Percentiles rank a stretch among this genome's conserved stretches.
These are phyloP conservation scores for Eristalis pertinax DNA, from an alignment of 2,888 invertebrate genomes.

Conservation along the genomic window DNA sequence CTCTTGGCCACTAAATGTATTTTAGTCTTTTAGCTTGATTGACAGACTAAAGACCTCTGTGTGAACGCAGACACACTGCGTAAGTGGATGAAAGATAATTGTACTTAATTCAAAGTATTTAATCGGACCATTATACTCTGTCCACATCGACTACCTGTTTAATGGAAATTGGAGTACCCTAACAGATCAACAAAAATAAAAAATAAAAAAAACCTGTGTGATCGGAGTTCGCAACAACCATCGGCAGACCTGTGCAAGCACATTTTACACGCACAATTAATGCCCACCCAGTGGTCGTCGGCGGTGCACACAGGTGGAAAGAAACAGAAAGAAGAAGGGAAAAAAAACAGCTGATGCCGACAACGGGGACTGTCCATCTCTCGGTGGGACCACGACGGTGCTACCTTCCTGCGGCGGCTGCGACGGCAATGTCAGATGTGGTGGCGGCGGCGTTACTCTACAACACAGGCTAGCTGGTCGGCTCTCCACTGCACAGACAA, in stretches of 20 bases:
- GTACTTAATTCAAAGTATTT: constrained; percentile 64
- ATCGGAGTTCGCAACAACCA: constrained; percentile 50
- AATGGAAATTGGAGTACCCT: constrained; percentile 66
- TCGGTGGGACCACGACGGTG: constrained; percentile 33
- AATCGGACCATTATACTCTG: constrained; percentile 65
- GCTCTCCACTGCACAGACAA: constrained; percentile 6
- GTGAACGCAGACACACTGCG: constrained; percentile 46
- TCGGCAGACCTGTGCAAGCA: constrained; percentile 43
- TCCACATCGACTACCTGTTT: constrained; percentile 66
- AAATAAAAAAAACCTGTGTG: constrained; percentile 10
- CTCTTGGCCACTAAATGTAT: constrained; percentile 32
- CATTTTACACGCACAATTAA: constrained; percentile 69
- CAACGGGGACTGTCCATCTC: constrained; percentile 35
- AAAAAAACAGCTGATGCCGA: constrained; percentile 15
- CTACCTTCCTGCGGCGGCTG: constrained; percentile 52
- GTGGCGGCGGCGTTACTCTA: constrained; percentile 21
- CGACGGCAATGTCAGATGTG: not conserved
- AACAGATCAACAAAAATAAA: constrained; percentile 4
- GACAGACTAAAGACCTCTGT: constrained; percentile 55
- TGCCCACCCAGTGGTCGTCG: constrained; percentile 43
- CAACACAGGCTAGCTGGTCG: not conserved
- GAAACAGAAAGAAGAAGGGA: not conserved
- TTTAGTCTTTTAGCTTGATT: constrained; percentile 46
- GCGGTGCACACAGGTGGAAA: not conserved
- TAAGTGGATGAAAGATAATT: constrained; percentile 60